A percentile compares a stretch with the other conserved stretches of the same genome.
These are phyloP conservation scores for Cephus cinctus DNA, from an alignment of 1,140 invertebrate species.

Conservation along the genomic window DNA sequence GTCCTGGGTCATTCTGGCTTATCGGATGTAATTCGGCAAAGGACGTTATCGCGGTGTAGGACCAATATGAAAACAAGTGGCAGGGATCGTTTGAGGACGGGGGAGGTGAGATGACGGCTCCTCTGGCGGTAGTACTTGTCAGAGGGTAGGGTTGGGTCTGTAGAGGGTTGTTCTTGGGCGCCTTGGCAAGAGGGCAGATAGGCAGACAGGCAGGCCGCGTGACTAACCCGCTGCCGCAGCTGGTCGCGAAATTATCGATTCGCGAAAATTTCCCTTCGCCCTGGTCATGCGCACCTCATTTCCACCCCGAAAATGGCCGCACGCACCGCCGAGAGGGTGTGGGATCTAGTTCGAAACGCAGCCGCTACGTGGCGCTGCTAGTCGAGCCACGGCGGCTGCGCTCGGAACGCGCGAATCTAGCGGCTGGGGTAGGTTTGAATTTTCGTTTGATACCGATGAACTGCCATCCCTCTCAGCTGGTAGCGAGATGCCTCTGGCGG, in stretches of 20 bases:
- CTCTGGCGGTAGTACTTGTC: too few relatives aligned
- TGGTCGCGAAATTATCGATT: constrained; percentile 49
- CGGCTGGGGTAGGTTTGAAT: constrained; percentile 2
- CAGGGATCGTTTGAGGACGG: too few relatives aligned
- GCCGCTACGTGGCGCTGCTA: too few relatives aligned
- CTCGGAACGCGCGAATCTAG: background rate
- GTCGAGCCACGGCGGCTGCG: too few relatives aligned
- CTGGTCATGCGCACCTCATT: constrained; percentile 37
- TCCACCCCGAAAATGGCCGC: constrained; percentile 20
- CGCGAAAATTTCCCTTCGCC: constrained; percentile 39
- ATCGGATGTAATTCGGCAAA: constrained; percentile 7
- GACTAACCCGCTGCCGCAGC: constrained; percentile 42
- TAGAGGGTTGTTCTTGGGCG: constrained; percentile 1
- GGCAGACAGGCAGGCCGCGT: constrained; percentile 37
- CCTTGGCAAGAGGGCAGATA: constrained; percentile 22
- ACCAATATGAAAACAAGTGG: constrained; percentile 26
- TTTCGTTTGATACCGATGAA: background rate
- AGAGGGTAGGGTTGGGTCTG: constrained; percentile 2
- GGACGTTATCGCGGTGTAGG: constrained; percentile 9
- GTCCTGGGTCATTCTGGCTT: too few relatives aligned
- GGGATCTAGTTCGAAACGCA: too few relatives aligned
- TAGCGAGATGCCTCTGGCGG: too few relatives aligned
- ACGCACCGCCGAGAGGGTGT: constrained; percentile 16
- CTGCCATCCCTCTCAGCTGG: constrained; percentile 1
- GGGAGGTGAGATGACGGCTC: too few relatives aligned